Percentiles rank a stretch among this genome's conserved stretches.
Conservation (phyloP, 2,797 vertebrate genomes). For the Sebastes nivosus region DNA sequence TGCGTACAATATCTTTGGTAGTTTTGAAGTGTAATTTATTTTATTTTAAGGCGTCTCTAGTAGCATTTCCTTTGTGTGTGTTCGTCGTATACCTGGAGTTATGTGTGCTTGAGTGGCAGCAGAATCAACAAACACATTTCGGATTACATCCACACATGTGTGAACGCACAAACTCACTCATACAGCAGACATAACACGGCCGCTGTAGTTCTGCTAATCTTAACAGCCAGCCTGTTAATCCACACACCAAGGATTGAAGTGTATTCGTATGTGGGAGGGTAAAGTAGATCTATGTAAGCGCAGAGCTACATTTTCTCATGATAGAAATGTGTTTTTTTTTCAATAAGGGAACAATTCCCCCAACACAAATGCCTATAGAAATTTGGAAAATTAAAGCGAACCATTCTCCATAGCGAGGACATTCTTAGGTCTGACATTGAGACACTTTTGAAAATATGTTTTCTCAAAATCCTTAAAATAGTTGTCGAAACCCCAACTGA, state of each 20-base stretch:
- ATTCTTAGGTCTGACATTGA: not conserved
- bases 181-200: constrained; percentile 18
- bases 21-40: not conserved
- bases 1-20: not conserved
- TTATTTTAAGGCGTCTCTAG: not conserved
- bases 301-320: not conserved
- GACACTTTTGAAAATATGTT: not conserved
- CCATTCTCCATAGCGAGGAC: not conserved
- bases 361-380: not conserved
- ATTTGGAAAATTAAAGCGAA: not conserved
- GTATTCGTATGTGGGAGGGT: constrained; percentile 14
- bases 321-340: not conserved
- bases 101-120: not conserved
- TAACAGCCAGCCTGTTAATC: constrained; percentile 42
- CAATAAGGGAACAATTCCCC: not conserved
- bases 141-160: not conserved
- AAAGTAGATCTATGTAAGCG: not conserved
- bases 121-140: not conserved
- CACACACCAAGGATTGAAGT: constrained; percentile 3
- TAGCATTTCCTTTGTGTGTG: not conserved
- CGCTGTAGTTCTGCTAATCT: constrained; percentile 28
- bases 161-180: not conserved
- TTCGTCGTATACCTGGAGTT: not conserved
- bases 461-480: not conserved
- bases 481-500: not conserved